These are phyloP conservation scores for Volucella bombylans DNA, from an alignment of 2,888 invertebrate species.

Conservation along the genomic window DNA sequence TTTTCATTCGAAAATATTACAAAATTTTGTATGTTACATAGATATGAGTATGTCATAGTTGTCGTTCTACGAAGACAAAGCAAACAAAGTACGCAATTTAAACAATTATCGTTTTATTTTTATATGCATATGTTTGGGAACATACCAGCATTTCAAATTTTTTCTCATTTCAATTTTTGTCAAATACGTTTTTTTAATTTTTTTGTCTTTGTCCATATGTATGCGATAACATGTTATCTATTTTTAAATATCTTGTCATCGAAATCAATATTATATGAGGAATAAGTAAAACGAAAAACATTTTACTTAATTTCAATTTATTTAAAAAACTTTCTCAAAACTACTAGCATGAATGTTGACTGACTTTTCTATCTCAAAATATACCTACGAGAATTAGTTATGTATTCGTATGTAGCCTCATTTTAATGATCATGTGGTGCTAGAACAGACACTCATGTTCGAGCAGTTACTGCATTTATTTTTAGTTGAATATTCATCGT, in stretches of 20 bases:
- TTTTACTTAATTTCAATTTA: constrained; percentile 52
- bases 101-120: too few species aligned
- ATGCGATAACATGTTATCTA: constrained; percentile 28
- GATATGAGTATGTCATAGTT: too few species aligned
- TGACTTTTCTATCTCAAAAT: constrained; percentile 63
- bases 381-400: too few species aligned
- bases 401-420: constrained; percentile 54
- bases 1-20: too few species aligned
- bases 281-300: constrained; percentile 37
- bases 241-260: constrained; percentile 53
- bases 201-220: neutral
- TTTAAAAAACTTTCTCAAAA: constrained; percentile 33
- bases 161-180: neutral
- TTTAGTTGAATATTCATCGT: constrained; percentile 64
- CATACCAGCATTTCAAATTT: neutral
- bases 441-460: constrained; percentile 1
- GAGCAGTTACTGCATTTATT: constrained; percentile 56
- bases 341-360: constrained; percentile 49
- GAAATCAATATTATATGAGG: constrained; percentile 47
- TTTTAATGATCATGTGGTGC: constrained; percentile 69
- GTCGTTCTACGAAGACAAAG: too few species aligned
- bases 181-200: neutral
- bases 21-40: too few species aligned
- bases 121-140: too few species aligned
- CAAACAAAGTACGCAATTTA: too few species aligned